Conservation (phyloP, 2,888 invertebrate genomes). For the Heteromyza rotundicornis region DNA sequence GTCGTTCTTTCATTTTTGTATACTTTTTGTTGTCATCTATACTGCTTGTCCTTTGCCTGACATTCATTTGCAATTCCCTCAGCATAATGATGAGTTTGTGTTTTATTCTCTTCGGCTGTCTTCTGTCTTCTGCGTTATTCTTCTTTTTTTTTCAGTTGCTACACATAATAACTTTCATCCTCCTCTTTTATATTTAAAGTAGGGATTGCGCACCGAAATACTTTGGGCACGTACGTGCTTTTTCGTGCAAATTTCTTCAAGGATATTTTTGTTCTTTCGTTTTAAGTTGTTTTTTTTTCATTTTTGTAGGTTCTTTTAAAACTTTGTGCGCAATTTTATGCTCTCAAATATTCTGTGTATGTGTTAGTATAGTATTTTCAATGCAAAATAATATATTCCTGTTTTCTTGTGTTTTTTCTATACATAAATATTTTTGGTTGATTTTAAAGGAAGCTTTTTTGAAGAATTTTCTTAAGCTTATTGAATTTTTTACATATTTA, state of each 20-base stretch:
- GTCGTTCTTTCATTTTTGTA: constrained; percentile 5
- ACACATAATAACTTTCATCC: constrained; percentile 9
- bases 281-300: neutral
- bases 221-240: neutral
- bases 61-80: constrained; percentile 48
- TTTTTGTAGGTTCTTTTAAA: neutral
- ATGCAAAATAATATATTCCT: no score
- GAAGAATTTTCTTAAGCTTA: no score
- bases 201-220: neutral
- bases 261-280: neutral
- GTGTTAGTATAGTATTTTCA: no score
- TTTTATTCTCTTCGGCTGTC: no score
- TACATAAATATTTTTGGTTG: no score
- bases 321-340: neutral
- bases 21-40: constrained; percentile 21
- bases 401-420: no score
- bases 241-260: neutral
- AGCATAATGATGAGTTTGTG: constrained; percentile 42
- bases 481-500: no score
- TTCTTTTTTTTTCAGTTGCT: neutral
- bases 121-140: constrained; percentile 3
- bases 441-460: no score
- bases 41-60: constrained; percentile 44
- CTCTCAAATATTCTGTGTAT: no score
- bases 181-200: neutral